Conservation (phyloP, 35 echinoderm and acorn worm genomes). For the Diadema setosum region DNA sequence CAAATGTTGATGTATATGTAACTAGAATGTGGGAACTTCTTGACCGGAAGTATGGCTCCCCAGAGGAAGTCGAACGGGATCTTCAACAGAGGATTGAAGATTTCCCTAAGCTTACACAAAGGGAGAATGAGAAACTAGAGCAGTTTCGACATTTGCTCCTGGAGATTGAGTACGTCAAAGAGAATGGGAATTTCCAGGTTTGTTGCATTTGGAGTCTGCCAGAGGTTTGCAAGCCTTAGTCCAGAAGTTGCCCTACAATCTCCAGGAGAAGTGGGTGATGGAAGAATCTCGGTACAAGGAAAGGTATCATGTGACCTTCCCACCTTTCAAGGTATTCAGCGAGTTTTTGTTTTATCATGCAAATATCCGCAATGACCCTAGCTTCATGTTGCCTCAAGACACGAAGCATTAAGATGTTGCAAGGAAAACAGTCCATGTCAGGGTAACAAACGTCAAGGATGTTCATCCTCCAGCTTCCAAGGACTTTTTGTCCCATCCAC, state of each 20-base stretch:
- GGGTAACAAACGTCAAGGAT: constrained; percentile 29
- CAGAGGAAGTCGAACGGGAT: constrained; percentile 62
- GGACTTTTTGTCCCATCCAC: background rate
- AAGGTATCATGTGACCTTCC: no score
- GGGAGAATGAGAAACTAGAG: no score
- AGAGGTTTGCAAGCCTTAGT: constrained; percentile 21
- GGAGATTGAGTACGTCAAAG: no score
- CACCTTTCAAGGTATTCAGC: no score
- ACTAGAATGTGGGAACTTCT: constrained; percentile 39
- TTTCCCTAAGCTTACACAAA: no score
- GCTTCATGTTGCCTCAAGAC: no score
- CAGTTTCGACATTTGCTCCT: no score
- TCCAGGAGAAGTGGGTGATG: no score
- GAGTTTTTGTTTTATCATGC: no score
- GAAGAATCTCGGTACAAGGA: background rate
- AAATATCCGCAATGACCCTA: no score
- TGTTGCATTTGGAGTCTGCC: background rate
- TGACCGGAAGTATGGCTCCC: constrained; percentile 49
- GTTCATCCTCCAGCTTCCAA: background rate
- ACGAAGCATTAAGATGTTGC: background rate
- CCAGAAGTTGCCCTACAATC: constrained; percentile 24
- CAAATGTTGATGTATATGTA: constrained; percentile 36
- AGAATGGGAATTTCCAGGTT: background rate
- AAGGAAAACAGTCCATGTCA: constrained; percentile 39
- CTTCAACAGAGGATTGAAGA: constrained; percentile 41